Evolutionary conservation across 2,888 invertebrate genomes (phyloP).

Genomic region (Norana najaformis): DNA sequence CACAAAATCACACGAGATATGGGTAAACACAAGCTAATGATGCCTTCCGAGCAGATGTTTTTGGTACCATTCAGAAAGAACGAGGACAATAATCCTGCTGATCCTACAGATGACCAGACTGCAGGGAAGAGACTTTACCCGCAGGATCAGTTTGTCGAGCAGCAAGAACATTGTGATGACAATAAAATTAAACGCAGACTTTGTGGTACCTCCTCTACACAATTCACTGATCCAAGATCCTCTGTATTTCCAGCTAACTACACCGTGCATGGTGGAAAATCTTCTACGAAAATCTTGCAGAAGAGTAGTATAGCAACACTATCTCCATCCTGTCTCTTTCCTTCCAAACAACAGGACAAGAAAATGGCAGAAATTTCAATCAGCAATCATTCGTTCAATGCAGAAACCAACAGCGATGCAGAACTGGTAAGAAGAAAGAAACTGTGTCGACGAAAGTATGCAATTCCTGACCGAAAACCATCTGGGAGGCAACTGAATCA

Average conservation of each 20-base stretch:
- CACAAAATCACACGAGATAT: neutral
- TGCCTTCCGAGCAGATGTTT: neutral
- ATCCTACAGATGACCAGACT: neutral
- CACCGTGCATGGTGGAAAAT: neutral
- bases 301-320: neutral
- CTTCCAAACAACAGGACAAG: neutral
- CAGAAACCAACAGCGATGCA: neutral
- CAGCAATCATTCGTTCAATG: neutral
- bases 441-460: neutral
- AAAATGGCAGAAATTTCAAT: neutral
- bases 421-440: neutral
- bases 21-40: constrained; percentile 13
- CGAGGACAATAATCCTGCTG: neutral
- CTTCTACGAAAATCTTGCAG: neutral
- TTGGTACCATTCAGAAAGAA: neutral
- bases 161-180: too few species aligned
- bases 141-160: neutral
- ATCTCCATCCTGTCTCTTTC: neutral
- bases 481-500: neutral
- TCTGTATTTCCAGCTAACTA: too few species aligned
- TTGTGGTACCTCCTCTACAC: neutral
- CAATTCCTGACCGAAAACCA: neutral
- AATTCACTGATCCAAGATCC: neutral
- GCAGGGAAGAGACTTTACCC: neutral
- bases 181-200: neutral